Evolutionary conservation across 2,113 vertebrate genomes (phyloP), one percentile per base, ranked within the genome.

Genomic region (Paedocypris sp.): DNA sequence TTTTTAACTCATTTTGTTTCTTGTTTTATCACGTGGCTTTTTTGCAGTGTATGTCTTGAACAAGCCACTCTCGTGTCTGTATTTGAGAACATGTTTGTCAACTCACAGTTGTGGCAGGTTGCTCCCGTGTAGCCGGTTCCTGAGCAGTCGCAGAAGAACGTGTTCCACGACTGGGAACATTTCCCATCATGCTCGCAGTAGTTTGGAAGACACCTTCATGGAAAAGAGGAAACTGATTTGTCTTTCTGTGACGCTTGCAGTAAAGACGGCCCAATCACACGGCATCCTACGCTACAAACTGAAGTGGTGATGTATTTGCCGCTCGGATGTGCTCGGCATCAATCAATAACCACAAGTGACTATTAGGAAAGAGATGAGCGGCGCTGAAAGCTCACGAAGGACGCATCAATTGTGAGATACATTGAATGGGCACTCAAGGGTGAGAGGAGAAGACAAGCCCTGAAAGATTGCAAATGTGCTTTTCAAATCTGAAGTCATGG

Each of bases 21-120:
- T n/a, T n/a, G n/a, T n/a, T n/a, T n/a, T n/a, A n/a, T n/a, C n/a
- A n/a, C n/a, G n/a, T n/a, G n/a, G n/a, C n/a, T n/a, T n/a, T n/a
- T n/a, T n/a, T n/a, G n/a, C n/a, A n/a, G n/a, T n/a, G n/a, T n/a
- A n/a, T n/a, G n/a, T n/a, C n/a, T n/a, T n/a, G n/a, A n/a, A n/a
- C n/a, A n/a, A n/a, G n/a, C n/a, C n/a, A n/a, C n/a, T n/a, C n/a
- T 8, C 6, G 25, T 29, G 13, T n/a, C 5, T 32, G 39, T 15
- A 19, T 6, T 13, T 25, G 3, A 13, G 38, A 43, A 10, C 7
- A 6, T 38, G n/a, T 3, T 25, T 4, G 22, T 13, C 39, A 5
- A 90, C 90, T 92, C 78, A 92, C 90, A 87, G 76, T 88, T 86
- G 54, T 91, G 89, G 33, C 90, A 92, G 31, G 89, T 92, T 8